phyloP scores from a whole-genome alignment of 2,113 vertebrate species.

The Cygnus atratus region DNA sequence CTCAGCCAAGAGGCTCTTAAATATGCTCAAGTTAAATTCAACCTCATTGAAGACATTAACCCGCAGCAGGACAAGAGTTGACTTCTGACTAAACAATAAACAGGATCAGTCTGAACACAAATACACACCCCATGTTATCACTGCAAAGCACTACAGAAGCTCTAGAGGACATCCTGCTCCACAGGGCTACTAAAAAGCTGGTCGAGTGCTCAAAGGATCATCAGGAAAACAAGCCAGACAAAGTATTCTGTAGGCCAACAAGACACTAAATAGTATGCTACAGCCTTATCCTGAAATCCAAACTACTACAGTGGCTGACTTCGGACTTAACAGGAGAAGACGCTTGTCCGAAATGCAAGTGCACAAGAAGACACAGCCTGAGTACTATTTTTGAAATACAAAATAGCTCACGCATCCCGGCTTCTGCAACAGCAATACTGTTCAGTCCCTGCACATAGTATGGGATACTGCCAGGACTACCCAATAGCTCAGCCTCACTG shows the following conservation, averaged over 20 bases:
- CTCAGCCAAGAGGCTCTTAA: too few relatives aligned
- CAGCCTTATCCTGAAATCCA: neutral
- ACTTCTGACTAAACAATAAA: too few relatives aligned
- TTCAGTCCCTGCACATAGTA: neutral
- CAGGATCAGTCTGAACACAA: too few relatives aligned
- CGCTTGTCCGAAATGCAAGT: neutral
- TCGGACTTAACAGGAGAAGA: neutral
- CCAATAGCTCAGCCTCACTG: neutral
- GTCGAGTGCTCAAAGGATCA: neutral
- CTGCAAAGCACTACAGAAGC: too few relatives aligned
- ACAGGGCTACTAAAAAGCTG: too few relatives aligned
- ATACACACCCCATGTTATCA: too few relatives aligned
- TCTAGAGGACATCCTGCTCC: too few relatives aligned
- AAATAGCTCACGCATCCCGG: neutral
- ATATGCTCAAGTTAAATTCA: too few relatives aligned
- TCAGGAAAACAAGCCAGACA: neutral
- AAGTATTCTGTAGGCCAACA: neutral
- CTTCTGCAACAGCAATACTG: neutral
- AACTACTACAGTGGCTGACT: neutral
- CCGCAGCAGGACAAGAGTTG: too few relatives aligned
- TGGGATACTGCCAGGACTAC: neutral
- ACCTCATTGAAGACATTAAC: too few relatives aligned
- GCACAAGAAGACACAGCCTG: neutral
- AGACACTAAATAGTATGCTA: neutral
- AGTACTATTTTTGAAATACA: accelerated